Evolutionary conservation across 2,797 vertebrate genomes (phyloP).

Genomic region (Aulostomus chinensis): DNA sequence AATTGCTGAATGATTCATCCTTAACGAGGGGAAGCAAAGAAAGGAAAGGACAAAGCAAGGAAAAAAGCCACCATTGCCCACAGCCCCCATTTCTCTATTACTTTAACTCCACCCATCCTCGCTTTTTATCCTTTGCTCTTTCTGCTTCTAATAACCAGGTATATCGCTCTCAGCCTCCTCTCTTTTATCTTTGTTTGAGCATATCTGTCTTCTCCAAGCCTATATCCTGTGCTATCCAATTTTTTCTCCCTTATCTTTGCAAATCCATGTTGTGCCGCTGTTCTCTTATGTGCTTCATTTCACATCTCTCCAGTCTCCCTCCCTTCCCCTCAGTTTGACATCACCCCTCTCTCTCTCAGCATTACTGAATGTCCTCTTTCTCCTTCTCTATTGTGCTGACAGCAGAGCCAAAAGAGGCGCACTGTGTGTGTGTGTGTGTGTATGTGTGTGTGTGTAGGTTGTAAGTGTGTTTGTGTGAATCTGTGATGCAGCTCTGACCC

Average conservation of each 20-base stretch:
- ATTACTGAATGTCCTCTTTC: constrained; percentile 72
- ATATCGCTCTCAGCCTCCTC: constrained; percentile 44
- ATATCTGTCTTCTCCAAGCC: constrained; percentile 51
- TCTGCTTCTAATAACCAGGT: constrained; percentile 63
- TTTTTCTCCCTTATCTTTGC: constrained; percentile 60
- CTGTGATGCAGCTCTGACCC: constrained; percentile 77
- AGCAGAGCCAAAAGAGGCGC: constrained; percentile 60
- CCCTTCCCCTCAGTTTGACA: constrained; percentile 51
- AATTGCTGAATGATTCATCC: constrained; percentile 54
- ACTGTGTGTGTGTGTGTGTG: constrained; percentile 38
- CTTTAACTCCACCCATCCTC: constrained; percentile 45
- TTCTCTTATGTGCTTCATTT: constrained; percentile 46
- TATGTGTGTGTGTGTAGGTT: constrained; percentile 16
- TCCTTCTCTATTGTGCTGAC: constrained; percentile 75
- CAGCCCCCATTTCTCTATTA: constrained; percentile 48
- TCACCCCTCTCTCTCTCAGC: constrained; percentile 41
- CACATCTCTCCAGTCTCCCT: constrained; percentile 44
- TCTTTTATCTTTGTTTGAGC: constrained; percentile 62
- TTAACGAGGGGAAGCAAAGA: constrained; percentile 32
- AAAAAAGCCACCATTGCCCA: constrained; percentile 32
- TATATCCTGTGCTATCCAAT: constrained; percentile 60
- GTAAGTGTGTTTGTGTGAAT: constrained; percentile 40
- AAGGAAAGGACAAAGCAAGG: constrained; percentile 44
- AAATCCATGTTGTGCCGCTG: constrained; percentile 52
- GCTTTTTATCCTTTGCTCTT: constrained; percentile 50